These are phyloP conservation scores for Gastracanthus pulcherrimus DNA, from an alignment of 2,888 invertebrate genomes.

Conservation along the genomic window DNA sequence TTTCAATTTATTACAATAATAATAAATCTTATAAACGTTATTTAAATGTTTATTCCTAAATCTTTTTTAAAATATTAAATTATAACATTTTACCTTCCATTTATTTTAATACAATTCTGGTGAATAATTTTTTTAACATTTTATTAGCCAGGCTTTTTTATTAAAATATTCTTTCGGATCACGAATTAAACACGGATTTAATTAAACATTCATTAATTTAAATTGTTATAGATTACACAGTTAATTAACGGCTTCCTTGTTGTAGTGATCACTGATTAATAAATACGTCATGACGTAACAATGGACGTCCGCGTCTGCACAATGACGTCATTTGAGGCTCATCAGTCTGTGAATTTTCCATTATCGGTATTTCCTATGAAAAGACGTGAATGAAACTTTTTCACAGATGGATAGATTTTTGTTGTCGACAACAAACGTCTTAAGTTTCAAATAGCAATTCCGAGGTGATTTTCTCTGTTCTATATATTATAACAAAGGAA, in stretches of 20 bases:
- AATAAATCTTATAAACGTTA: too few species aligned
- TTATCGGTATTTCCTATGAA: constrained; percentile 11
- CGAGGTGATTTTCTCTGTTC: background rate
- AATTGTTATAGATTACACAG: background rate
- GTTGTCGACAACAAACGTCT: background rate
- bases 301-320: background rate
- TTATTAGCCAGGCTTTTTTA: too few species aligned
- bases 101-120: too few species aligned
- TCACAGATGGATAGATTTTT: background rate
- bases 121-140: too few species aligned
- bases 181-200: background rate
- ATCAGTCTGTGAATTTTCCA: constrained; percentile 32
- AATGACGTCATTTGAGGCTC: constrained; percentile 24
- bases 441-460: background rate
- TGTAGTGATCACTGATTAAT: constrained; percentile 9
- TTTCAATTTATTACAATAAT: too few species aligned
- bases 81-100: too few species aligned
- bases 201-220: background rate
- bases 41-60: too few species aligned
- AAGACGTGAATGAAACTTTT: constrained; percentile 5
- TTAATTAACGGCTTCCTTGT: constrained; percentile 9
- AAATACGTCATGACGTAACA: constrained; percentile 17
- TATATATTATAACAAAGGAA: background rate
- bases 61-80: too few species aligned
- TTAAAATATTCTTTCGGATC: too few species aligned